Percentiles rank a stretch among this genome's conserved stretches.
phyloP scores from a whole-genome alignment of 2,888 invertebrate species.

The Cantharis lateralis region DNA sequence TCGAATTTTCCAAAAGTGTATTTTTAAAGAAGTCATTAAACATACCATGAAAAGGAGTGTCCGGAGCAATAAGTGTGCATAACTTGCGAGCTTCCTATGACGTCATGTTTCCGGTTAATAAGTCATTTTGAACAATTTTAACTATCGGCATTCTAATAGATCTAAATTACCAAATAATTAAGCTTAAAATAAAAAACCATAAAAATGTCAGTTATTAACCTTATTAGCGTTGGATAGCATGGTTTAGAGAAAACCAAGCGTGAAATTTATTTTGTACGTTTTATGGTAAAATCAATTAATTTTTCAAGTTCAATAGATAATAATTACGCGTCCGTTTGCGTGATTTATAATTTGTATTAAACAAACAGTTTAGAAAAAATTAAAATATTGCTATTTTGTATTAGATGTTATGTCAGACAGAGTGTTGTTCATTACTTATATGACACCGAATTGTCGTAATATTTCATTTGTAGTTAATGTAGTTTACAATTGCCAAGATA shows the following conservation, averaged over 20 bases:
- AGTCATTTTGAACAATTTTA: conserved; percentile 22
- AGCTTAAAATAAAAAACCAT: neutral
- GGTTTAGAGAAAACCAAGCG: neutral
- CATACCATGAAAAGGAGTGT: conserved; percentile 44
- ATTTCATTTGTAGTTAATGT: conserved; percentile 24
- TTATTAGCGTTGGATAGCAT: neutral
- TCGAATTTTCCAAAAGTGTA: conserved; percentile 26
- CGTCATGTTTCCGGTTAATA: conserved; percentile 42
- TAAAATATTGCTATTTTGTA: neutral
- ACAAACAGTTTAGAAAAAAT: neutral
- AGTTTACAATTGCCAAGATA: conserved; percentile 1
- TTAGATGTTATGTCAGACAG: no score
- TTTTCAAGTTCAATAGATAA: neutral
- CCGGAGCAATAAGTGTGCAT: conserved; percentile 40
- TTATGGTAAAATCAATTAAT: neutral
- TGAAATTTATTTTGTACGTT: neutral
- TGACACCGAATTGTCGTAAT: conserved; percentile 21
- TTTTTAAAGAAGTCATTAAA: conserved; percentile 38
- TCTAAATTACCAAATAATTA: neutral
- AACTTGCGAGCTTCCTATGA: conserved; percentile 43
- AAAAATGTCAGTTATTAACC: neutral
- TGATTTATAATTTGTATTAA: neutral
- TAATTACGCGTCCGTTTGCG: neutral
- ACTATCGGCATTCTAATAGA: neutral
- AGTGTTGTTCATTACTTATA: neutral